phyloP scores from a whole-genome alignment of 2,797 vertebrate genomes.

The Sparus aurata region DNA sequence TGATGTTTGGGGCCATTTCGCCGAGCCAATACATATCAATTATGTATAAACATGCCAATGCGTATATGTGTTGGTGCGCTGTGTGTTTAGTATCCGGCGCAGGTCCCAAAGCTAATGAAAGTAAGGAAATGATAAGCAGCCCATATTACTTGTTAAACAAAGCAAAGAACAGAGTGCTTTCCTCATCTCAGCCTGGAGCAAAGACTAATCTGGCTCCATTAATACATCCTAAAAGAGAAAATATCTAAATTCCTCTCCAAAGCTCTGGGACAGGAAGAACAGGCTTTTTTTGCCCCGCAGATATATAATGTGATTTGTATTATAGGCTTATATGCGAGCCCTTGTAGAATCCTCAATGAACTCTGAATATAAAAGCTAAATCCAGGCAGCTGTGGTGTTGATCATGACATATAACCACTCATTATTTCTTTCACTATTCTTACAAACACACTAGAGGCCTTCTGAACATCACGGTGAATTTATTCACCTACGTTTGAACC shows the following conservation, averaged over 20 bases:
- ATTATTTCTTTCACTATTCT: slow-evolving; percentile 4
- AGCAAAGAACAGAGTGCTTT: slow-evolving; percentile 70
- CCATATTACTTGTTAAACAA: slow-evolving; percentile 79
- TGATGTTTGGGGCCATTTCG: slow-evolving; percentile 11
- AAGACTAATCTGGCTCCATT: slow-evolving; percentile 72
- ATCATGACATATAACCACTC: slow-evolving; percentile 26
- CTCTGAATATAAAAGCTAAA: slow-evolving; percentile 10
- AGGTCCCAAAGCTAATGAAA: slow-evolving; percentile 71
- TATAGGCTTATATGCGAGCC: slow-evolving; percentile 43
- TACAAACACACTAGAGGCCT: background rate
- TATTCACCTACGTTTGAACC: slow-evolving; percentile 15
- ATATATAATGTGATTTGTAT: slow-evolving; percentile 59
- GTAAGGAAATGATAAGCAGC: slow-evolving; percentile 77
- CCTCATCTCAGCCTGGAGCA: slow-evolving; percentile 69
- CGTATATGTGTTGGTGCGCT: slow-evolving; percentile 8
- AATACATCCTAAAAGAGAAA: slow-evolving; percentile 69
- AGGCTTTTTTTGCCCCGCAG: slow-evolving; percentile 55
- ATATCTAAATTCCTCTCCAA: slow-evolving; percentile 58
- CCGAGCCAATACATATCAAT: slow-evolving; percentile 29
- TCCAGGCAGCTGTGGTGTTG: slow-evolving; percentile 9
- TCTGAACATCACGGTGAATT: background rate
- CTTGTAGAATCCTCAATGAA: slow-evolving; percentile 42
- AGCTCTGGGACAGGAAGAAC: slow-evolving; percentile 55
- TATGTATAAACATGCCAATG: slow-evolving; percentile 35
- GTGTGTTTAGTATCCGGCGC: slow-evolving; percentile 35